phyloP scores from a whole-genome alignment of 2,888 invertebrate species.

The Xanthia icteritia region DNA sequence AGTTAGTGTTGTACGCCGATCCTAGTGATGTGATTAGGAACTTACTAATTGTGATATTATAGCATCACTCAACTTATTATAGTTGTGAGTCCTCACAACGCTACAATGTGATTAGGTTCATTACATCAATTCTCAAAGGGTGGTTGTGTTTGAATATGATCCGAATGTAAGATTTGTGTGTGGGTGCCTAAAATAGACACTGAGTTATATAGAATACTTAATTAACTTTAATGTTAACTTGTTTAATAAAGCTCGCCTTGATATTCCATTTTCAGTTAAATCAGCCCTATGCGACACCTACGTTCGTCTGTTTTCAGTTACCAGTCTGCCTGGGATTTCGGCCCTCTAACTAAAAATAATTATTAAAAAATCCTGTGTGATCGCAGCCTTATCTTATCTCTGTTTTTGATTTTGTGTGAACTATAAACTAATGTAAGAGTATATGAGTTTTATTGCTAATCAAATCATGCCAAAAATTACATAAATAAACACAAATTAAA shows the following conservation, averaged over 20 bases:
- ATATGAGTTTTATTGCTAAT: no score
- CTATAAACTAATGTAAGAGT: no score
- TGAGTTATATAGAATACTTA: slow-evolving; percentile 24
- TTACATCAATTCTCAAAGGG: not conserved
- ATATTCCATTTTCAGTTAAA: slow-evolving; percentile 27
- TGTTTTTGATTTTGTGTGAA: slow-evolving; percentile 14
- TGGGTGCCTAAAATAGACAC: slow-evolving; percentile 39
- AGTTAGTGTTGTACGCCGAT: no score
- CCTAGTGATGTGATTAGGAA: no score
- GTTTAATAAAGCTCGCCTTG: slow-evolving; percentile 15
- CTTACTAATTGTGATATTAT: no score
- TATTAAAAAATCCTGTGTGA: not conserved
- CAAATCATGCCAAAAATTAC: no score
- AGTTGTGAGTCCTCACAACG: no score
- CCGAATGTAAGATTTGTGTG: slow-evolving; percentile 11
- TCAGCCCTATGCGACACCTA: slow-evolving; percentile 44
- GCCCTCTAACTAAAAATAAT: not conserved
- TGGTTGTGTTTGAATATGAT: slow-evolving; percentile 16
- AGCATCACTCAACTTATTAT: no score
- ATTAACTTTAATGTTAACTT: slow-evolving; percentile 36
- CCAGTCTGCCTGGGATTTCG: slow-evolving; percentile 2
- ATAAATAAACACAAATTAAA: no score
- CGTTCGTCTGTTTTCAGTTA: slow-evolving; percentile 33
- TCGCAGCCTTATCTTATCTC: not conserved
- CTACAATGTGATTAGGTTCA: not conserved